Evolutionary conservation across 2,797 vertebrate species (phyloP).

Genomic region (Cynodonichthys magdalenae): DNA sequence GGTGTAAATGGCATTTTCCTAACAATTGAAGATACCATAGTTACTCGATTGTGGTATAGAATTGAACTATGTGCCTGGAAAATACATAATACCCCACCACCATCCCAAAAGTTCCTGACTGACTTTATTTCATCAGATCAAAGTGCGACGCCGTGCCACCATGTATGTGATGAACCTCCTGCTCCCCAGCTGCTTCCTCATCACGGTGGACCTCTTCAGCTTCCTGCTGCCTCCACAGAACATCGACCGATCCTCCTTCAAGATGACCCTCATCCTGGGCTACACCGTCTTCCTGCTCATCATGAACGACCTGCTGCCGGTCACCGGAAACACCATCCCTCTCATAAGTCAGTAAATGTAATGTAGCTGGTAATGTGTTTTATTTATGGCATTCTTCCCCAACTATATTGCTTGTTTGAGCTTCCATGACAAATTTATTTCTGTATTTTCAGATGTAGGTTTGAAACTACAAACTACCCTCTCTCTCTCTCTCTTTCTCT

Average conservation of each 20-base stretch:
- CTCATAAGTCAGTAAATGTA: constrained; percentile 72
- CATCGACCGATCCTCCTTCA: constrained; percentile 76
- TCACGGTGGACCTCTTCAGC: constrained; percentile 83
- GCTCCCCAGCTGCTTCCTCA: constrained; percentile 82
- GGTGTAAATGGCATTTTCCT: too few species aligned
- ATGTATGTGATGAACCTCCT: constrained; percentile 80
- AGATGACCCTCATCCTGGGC: constrained; percentile 84
- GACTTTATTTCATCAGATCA: constrained; percentile 56
- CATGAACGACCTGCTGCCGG: constrained; percentile 80
- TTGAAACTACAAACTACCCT: background rate
- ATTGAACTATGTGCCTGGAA: too few species aligned
- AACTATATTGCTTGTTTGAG: background rate
- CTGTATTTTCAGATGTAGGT: background rate
- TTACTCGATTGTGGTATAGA: too few species aligned
- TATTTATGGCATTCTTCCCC: background rate
- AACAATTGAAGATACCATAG: too few species aligned
- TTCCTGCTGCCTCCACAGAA: constrained; percentile 81
- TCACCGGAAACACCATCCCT: constrained; percentile 73
- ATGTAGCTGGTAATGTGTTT: too few species aligned
- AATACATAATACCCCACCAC: too few species aligned
- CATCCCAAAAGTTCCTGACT: background rate
- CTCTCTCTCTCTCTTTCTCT: background rate
- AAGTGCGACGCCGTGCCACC: constrained; percentile 67
- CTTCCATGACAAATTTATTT: too few species aligned
- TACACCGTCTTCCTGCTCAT: constrained; percentile 84